A percentile compares a stretch with the other conserved stretches of the same genome.
Evolutionary conservation across 1,140 invertebrate species (phyloP).

Genomic region (Drosophila pachea): DNA sequence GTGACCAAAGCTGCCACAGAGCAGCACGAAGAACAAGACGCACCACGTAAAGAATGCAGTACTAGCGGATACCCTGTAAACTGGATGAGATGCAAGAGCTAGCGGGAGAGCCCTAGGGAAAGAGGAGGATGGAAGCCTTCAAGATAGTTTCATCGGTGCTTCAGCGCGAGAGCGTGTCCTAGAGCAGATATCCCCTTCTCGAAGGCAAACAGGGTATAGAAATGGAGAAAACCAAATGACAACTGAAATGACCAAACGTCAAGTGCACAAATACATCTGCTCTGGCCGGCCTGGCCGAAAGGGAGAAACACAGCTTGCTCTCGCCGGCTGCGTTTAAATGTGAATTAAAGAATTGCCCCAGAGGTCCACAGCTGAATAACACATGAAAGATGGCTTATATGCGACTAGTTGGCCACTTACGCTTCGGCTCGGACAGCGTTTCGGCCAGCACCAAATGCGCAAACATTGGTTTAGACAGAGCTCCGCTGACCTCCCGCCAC

Average conservation of each 20-base stretch:
- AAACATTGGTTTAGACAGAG: constrained; percentile 50
- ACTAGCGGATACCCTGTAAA: no score
- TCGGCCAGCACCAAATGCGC: constrained; percentile 11
- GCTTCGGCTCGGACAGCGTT: constrained; percentile 18
- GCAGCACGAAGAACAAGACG: constrained; percentile 6
- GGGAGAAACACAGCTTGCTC: constrained; percentile 11
- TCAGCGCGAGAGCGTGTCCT: no score
- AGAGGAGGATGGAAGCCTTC: neutral
- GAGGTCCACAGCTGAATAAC: constrained; percentile 14
- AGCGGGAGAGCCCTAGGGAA: no score
- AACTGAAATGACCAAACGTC: constrained; percentile 70
- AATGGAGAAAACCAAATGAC: constrained; percentile 31
- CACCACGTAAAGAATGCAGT: no score
- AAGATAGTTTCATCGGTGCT: neutral
- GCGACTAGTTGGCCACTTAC: constrained; percentile 49
- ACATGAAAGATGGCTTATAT: constrained; percentile 58
- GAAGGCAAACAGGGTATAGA: neutral
- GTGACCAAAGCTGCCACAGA: constrained; percentile 41
- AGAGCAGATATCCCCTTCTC: neutral
- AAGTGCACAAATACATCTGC: constrained; percentile 49
- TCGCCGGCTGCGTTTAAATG: constrained; percentile 46
- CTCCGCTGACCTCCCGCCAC: constrained; percentile 2
- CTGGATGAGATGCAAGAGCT: no score
- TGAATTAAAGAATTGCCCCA: constrained; percentile 60
- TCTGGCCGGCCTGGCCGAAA: neutral